Conservation (phyloP, 2,797 vertebrate genomes). For the Phoxinus dragarum region DNA sequence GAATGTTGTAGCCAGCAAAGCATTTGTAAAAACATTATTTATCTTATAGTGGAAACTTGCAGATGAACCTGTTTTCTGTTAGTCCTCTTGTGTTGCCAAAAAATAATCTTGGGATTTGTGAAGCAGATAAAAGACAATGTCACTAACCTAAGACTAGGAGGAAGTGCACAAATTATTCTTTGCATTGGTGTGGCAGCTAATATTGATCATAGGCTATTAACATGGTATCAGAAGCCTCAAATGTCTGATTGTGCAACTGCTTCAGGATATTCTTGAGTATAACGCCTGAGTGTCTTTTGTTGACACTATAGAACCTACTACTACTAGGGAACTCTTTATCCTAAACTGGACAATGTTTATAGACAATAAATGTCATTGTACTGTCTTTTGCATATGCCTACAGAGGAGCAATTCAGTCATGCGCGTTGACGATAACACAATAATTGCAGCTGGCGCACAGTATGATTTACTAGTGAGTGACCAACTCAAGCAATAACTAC, state of each 20-base stretch:
- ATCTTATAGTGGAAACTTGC: background rate
- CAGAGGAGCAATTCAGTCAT: background rate
- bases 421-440: background rate
- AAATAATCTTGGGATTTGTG: background rate
- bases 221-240: background rate
- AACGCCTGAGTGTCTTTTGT: background rate
- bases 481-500: background rate
- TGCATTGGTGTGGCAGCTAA: constrained; percentile 20
- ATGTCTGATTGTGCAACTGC: background rate
- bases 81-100: background rate
- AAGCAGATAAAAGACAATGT: constrained; percentile 1
- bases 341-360: background rate
- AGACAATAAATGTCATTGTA: background rate
- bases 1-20: constrained; percentile 6
- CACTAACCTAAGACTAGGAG: background rate
- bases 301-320: background rate
- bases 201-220: background rate
- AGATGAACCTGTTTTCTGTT: background rate
- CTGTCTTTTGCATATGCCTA: background rate
- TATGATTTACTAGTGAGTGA: constrained; percentile 11
- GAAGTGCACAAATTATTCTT: background rate
- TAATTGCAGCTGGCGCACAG: background rate
- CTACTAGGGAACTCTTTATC: background rate
- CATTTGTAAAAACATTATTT: background rate
- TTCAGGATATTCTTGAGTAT: background rate